Evolutionary conservation across 1,140 invertebrate genomes (phyloP).

Genomic region (Paracyclopina nana): DNA sequence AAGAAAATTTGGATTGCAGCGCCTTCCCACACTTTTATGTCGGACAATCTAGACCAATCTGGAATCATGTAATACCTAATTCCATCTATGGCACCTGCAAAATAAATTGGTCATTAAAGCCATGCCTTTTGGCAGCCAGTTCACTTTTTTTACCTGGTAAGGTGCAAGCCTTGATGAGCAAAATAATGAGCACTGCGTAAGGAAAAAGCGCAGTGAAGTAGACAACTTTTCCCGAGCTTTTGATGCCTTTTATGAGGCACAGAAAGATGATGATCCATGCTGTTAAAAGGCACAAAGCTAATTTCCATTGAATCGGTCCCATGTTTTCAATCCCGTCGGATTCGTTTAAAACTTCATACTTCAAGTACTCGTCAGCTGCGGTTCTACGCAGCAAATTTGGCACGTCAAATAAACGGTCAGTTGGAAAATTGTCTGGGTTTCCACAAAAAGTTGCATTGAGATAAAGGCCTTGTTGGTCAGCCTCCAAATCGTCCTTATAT

Average conservation of each 20-base stretch:
- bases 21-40: slow-evolving; percentile 26
- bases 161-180: slow-evolving; percentile 31
- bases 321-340: slow-evolving; percentile 22
- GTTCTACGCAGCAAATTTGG: neutral
- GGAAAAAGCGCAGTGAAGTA: slow-evolving; percentile 32
- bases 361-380: slow-evolving; percentile 15
- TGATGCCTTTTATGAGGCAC: slow-evolving; percentile 43
- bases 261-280: slow-evolving; percentile 37
- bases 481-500: neutral
- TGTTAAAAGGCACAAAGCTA: slow-evolving; percentile 34
- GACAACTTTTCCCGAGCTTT: slow-evolving; percentile 41
- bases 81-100: slow-evolving; percentile 30
- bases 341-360: slow-evolving; percentile 15
- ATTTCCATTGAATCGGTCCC: slow-evolving; percentile 34
- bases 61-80: slow-evolving; percentile 30
- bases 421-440: neutral
- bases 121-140: neutral
- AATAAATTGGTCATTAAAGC: slow-evolving; percentile 21
- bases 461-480: neutral
- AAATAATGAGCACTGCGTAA: slow-evolving; percentile 27
- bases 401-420: neutral
- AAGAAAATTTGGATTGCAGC: slow-evolving; percentile 27
- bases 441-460: neutral
- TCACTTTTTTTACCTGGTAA: neutral
- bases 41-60: slow-evolving; percentile 25